phyloP scores from a whole-genome alignment of 2,888 invertebrate genomes.

The Dione vanillae region DNA sequence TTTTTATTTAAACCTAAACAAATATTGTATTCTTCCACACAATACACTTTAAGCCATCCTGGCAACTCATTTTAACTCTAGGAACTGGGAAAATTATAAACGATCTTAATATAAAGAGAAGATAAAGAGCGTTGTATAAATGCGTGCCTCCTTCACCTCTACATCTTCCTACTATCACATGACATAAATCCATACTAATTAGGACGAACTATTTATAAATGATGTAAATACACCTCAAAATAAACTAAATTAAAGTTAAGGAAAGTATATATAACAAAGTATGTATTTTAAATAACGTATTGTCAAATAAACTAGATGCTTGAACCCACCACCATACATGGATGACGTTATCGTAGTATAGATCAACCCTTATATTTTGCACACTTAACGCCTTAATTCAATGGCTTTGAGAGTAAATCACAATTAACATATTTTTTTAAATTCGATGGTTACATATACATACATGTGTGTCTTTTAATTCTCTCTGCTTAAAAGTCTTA shows the following conservation, averaged over 20 bases:
- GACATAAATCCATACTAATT: constrained; percentile 19
- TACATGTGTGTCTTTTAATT: constrained; percentile 8
- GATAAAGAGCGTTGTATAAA: constrained; percentile 29
- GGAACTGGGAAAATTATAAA: constrained; percentile 29
- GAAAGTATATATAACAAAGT: constrained; percentile 28
- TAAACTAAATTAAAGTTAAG: constrained; percentile 26
- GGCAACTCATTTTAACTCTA: constrained; percentile 23
- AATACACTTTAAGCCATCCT: constrained; percentile 11
- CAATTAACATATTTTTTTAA: not conserved
- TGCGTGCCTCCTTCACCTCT: constrained; percentile 28
- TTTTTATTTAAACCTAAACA: constrained; percentile 1
- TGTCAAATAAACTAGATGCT: constrained; percentile 28
- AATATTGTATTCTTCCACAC: not conserved
- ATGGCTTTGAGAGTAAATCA: constrained; percentile 18
- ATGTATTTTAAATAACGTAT: constrained; percentile 31
- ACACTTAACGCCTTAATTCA: not conserved
- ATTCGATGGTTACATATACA: constrained; percentile 1
- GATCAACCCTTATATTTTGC: not conserved
- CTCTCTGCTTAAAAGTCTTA: constrained; percentile 30
- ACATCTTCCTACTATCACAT: constrained; percentile 26
- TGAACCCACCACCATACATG: constrained; percentile 38
- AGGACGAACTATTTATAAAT: constrained; percentile 26
- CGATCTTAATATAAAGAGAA: constrained; percentile 11
- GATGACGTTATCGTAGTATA: constrained; percentile 15
- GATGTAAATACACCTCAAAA: constrained; percentile 30